Conservation (phyloP, 2,797 vertebrate genomes). For the Oryzias sinensis region DNA sequence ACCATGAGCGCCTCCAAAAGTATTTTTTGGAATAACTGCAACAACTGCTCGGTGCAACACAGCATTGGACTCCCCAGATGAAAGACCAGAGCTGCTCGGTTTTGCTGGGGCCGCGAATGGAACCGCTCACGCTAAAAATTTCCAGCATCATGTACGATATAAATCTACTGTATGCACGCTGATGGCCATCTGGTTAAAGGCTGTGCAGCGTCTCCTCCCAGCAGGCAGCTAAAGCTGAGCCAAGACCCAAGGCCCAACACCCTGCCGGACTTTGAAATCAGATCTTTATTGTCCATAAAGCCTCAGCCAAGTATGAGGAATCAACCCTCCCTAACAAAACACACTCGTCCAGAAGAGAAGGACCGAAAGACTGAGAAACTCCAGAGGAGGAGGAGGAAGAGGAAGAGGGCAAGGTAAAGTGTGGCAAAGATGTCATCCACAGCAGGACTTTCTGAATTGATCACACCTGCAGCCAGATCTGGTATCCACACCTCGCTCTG, state of each 20-base stretch:
- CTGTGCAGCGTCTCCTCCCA: constrained; percentile 71
- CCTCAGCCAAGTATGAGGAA: constrained; percentile 84
- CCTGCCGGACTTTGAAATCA: constrained; percentile 87
- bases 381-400: constrained; percentile 16
- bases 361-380: constrained; percentile 44
- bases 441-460: constrained; percentile 65
- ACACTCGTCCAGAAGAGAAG: constrained; percentile 66
- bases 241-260: constrained; percentile 84
- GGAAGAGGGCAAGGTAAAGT: constrained; percentile 22
- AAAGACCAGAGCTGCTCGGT: constrained; percentile 6
- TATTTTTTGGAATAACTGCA: too few species aligned
- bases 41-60: too few species aligned
- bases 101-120: constrained; percentile 8
- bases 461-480: constrained; percentile 22
- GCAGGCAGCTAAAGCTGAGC: constrained; percentile 75
- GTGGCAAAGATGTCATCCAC: constrained; percentile 33
- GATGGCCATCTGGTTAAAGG: constrained; percentile 73
- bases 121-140: constrained; percentile 21
- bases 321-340: constrained; percentile 82
- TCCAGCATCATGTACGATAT: constrained; percentile 43
- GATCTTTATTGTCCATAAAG: constrained; percentile 87
- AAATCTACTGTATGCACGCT: constrained; percentile 62
- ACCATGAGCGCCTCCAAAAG: neutral
- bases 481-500: constrained; percentile 24
- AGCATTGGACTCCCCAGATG: neutral